Conservation (phyloP, 2,888 invertebrate genomes). For the Apodemia zela region DNA sequence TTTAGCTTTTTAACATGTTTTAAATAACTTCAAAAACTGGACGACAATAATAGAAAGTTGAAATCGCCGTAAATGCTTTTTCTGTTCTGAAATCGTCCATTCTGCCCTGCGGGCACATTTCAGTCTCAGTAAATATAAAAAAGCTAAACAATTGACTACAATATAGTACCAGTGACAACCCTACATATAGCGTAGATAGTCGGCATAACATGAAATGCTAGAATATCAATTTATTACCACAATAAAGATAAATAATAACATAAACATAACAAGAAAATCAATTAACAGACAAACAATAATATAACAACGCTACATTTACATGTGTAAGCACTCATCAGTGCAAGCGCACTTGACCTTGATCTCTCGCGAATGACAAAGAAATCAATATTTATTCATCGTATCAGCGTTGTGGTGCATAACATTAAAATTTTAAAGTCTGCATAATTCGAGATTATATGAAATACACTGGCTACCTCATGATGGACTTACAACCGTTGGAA, state of each 20-base stretch:
- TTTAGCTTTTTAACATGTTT: too few relatives aligned
- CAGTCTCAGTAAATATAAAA: too few relatives aligned
- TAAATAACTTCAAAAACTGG: too few relatives aligned
- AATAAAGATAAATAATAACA: background rate
- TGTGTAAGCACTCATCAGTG: background rate
- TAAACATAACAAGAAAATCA: conserved; percentile 1
- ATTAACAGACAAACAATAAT: background rate
- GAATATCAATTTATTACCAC: background rate
- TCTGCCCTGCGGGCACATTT: too few relatives aligned
- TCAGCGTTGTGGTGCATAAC: background rate
- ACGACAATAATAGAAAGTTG: too few relatives aligned
- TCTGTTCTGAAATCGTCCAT: too few relatives aligned
- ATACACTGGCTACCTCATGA: too few relatives aligned
- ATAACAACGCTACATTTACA: background rate
- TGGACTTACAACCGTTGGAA: too few relatives aligned
- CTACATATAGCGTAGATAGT: background rate
- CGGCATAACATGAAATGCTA: background rate
- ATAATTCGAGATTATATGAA: background rate
- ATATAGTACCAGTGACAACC: too few relatives aligned
- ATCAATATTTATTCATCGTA: background rate
- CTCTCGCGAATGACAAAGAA: background rate
- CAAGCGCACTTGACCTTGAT: background rate
- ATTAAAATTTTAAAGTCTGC: background rate
- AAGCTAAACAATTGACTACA: too few relatives aligned
- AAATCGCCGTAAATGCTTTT: too few relatives aligned